Evolutionary conservation across 2,888 invertebrate genomes (phyloP).

Genomic region (Lutraria lutraria): DNA sequence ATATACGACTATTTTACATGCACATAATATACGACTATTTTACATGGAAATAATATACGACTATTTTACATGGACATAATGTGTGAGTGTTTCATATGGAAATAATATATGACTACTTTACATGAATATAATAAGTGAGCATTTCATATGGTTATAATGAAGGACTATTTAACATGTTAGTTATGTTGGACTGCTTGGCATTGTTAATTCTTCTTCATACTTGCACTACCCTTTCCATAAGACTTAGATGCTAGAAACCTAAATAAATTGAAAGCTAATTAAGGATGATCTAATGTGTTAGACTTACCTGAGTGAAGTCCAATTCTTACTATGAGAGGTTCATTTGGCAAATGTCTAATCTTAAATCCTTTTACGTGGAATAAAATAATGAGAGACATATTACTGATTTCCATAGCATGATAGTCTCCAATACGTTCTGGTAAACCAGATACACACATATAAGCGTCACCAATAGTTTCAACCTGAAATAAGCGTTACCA

Average conservation of each 20-base stretch:
- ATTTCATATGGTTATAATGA: not conserved
- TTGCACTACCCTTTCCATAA: not conserved
- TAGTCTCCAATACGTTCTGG: constrained; percentile 82
- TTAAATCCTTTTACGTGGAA: constrained; percentile 81
- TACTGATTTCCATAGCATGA: constrained; percentile 84
- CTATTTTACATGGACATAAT: not conserved
- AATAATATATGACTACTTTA: not conserved
- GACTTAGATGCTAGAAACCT: not conserved
- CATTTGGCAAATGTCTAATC: constrained; percentile 81
- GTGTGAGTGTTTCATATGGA: not conserved
- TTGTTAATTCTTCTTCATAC: not conserved
- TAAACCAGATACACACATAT: constrained; percentile 86
- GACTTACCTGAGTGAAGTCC: constrained; percentile 84
- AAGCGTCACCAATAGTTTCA: constrained; percentile 85
- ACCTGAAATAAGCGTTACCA: constrained; percentile 88
- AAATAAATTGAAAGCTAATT: not conserved
- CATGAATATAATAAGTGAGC: not conserved
- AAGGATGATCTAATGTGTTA: not conserved
- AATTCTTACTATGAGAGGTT: constrained; percentile 82
- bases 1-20: too few relatives aligned
- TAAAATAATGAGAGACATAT: constrained; percentile 84
- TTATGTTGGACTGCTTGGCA: not conserved
- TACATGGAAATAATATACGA: too few relatives aligned
- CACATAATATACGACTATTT: too few relatives aligned
- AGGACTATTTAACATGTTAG: not conserved